Evolutionary conservation across 2,797 vertebrate genomes (phyloP), one percentile per base, ranked within the genome.

Genomic region (Gymnoscopelus microlampas): DNA sequence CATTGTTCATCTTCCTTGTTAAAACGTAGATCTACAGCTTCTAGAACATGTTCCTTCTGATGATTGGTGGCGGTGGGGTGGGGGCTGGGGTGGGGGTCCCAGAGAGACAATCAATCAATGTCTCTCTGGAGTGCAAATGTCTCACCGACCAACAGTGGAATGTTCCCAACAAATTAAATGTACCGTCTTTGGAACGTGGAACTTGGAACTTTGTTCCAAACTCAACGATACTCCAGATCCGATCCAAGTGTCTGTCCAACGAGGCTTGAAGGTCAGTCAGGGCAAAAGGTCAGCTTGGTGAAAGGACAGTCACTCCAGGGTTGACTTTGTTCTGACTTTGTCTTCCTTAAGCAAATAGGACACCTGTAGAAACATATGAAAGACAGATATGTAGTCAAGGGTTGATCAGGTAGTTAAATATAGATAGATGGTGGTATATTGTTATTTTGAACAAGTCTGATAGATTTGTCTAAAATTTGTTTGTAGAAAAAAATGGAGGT

Each of bases 1-100:
- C 98, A 90, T 96, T 96, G 92, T 94, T 97, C 98, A 98, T 98
- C 81, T 91, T 95, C 84, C 74, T n/a, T 66, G 76, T 78, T 3
- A 69, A 68, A 70, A 80, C 79, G 39, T 10, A 68, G 80, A 76
- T 67, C 71, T 63, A 56, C 9, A 72, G 76, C 79, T 73, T 84
- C 87, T 94, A 95, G 87, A 83, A 92, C 93, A 95, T 95, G 82
- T 85, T 93, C 86, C 78, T 76, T 69, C 75, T n/a, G 32, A 51
- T 60, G 68, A 3, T 39, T 39, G 35, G 35, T 39, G 35, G 35
- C 3, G 39, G 39, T 44, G 8, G 39, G 39, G 39, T 10, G 39
- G 39, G 39, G 5, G 39, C 39, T 44, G 8, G 39, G 39, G 7
- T 44, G 60, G 53, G 29, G 53, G 61, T 60, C 29, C 70, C 55